Evolutionary conservation across 2,797 vertebrate species (phyloP), one percentile per base, ranked within the genome.

Genomic region (Carduelis carduelis): DNA sequence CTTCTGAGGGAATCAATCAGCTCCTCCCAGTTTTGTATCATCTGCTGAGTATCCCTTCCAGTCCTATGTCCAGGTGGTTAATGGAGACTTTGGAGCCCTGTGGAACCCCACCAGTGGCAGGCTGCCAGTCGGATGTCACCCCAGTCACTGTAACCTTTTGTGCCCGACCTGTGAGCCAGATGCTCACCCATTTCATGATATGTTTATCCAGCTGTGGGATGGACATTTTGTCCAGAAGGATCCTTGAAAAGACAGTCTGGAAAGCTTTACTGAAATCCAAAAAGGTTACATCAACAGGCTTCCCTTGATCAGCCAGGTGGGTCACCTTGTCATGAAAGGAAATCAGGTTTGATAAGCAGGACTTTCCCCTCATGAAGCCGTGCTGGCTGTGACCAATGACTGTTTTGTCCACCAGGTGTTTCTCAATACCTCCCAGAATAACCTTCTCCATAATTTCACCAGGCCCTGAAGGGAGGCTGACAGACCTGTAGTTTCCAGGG

Each of bases 31-130:
- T 23, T 41, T 41, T 49, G 24, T 28, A 15, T 49, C 14, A 34
- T 15, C 44, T 60, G 57, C 43, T 34, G 30, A 41, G 35, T 14
- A 18, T 41, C 5, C 9, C 12, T 68, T 49, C 34, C 34, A 56
- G 28, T 22, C 11, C 28, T 16, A 2, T 11, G 23, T 46, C 28
- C 30, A 39, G 63, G 8, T 19, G 2, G 0, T 37, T 49, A 15
- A 23, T 30, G 35, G 28, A 66, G 23, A n/a, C 0, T 2, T 11
- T n/a, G 15, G 22, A 32, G 26, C 6, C 39, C 49, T 44, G n/a
- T 41, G 53, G 35, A 59, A 12, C 24, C 30, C 53, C 63, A 22
- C 43, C 14, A 9, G 14, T 23, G 30, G 8, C 30, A 34, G 30
- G 24, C 12, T 41, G 8, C 20, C 53, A 50, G 30, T 34, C 20